Conservation (phyloP, 1,140 invertebrate species). For the Tribolium castaneum region DNA sequence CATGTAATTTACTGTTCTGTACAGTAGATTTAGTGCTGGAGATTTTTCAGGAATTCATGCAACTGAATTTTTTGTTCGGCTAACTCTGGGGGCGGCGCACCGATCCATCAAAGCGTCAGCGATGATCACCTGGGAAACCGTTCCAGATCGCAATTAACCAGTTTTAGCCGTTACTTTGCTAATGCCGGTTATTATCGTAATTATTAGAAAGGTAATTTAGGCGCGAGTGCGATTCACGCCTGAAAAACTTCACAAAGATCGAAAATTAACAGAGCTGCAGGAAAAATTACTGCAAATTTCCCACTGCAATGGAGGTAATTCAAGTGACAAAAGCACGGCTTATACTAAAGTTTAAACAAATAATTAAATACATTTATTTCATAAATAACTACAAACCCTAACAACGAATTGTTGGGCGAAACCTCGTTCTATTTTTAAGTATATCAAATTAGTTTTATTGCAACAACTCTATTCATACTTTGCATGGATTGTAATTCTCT, state of each 20-base stretch:
- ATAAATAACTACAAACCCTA: too few species aligned
- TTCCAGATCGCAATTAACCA: background rate
- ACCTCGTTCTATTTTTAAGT: too few species aligned
- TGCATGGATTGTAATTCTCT: too few species aligned
- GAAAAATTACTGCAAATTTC: background rate
- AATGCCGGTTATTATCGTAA: conserved; percentile 1
- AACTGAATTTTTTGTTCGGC: background rate
- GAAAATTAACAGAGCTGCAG: background rate
- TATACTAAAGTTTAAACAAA: too few species aligned
- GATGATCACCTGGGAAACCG: conserved; percentile 19
- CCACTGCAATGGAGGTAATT: too few species aligned
- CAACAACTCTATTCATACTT: too few species aligned
- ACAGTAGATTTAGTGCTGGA: conserved; percentile 5
- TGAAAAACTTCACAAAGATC: background rate
- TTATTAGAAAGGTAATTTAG: conserved; percentile 5
- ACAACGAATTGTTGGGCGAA: too few species aligned
- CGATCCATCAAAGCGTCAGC: conserved; percentile 18
- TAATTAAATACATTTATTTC: too few species aligned
- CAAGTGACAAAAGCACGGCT: too few species aligned
- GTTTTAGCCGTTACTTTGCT: conserved; percentile 11
- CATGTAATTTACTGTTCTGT: conserved; percentile 10
- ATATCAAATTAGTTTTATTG: too few species aligned
- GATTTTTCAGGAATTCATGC: conserved; percentile 17
- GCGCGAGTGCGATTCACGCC: background rate
- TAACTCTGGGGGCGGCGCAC: background rate